Evolutionary conservation across 2,113 vertebrate species (phyloP), one percentile per base, ranked within the genome.

Genomic region (Muntiacus reevesi): DNA sequence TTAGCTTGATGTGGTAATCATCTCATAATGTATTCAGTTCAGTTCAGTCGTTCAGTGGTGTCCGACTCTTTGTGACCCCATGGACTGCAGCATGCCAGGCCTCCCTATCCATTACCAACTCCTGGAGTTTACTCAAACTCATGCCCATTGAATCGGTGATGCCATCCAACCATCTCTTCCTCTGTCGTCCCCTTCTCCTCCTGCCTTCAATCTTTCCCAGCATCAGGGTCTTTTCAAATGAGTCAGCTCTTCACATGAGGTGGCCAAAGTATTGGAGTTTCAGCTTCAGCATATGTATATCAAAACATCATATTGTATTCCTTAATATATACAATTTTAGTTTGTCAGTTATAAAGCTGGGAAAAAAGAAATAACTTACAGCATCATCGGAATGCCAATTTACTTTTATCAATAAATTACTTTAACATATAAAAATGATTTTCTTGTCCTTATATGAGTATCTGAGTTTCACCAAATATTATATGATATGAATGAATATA

Each of bases 71-170:
- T 71, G 67, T 6, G 67, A 71, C n/a, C 67, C n/a, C n/a, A 12
- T 71, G 67, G 19, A 71, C 19, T 23, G 5, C 19, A 71, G 19
- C n/a, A 71, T 0, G 2, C 67, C 67, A 23, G 67, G 19, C 67
- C n/a, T 71, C n/a, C 19, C 33, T 40, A 19, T 71, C 67, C 67
- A 40, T 71, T 19, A 71, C 19, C 67, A 71, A 23, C 67, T 71
- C n/a, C n/a, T 0, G 0, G 67, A 71, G 19, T 40, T 23, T 23
- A 40, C 67, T 12, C 10, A 71, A 23, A 40, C 19, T 1, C 67
- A 71, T 23, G n/a, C 12, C 19, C 21, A 10, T 23, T 5, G 67
- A 71, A 19, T 71, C 5, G 5, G n/a, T 5, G 10, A 40, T 40
- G n/a, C n/a, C n/a, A 71, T 71, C 64, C 33, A n/a, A 10, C 64